Evolutionary conservation across 2,797 vertebrate species (phyloP), one percentile per base, ranked within the genome.

Genomic region (Varecia variegata): DNA sequence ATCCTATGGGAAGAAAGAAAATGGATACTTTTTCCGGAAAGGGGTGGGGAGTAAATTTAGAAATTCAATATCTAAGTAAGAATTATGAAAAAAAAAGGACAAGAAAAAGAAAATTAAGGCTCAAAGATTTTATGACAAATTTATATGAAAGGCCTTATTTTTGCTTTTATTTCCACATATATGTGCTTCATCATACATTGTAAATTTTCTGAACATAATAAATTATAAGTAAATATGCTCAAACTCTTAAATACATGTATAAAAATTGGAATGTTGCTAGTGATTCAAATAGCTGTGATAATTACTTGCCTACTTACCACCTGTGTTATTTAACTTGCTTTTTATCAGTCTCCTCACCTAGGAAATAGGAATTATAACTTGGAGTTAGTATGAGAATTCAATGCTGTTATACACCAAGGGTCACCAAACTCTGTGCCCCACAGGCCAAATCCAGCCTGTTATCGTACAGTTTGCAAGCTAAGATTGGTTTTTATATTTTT

Each of bases 181-280:
- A 4, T 68, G 20, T 80, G 18, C 35, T 85, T 90, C 17, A 5
- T 94, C 45, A 32, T 79, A 15, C 14, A 77, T 92, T 52, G 54
- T 47, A 90, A 67, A 30, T 92, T 85, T 23, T 71, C 43, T 92
- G 50, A 60, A 77, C 11, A 56, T 88, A 93, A 81, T 88, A 93
- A 81, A 27, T 92, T 93, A 0, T 84, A 83, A 92, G 23, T 86
- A 83, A 94, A 81, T 77, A 38, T 38, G 56, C 3, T 86, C n/a
- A 88, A 35, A 62, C 25, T 74, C n/a, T 62, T 73, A 54, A 43
- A n/a, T 76, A 76, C 32, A 27, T 62, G 18, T 25, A 25, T 47
- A 25, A 90, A 67, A 90, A 67, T 18, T 52, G 15, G 13, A 62
- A 73, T 89, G 27, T 87, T 79, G 40, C 30, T 80, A 25, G 32